Evolutionary conservation across 1,140 invertebrate species (phyloP).

Genomic region (Gryon sp.): DNA sequence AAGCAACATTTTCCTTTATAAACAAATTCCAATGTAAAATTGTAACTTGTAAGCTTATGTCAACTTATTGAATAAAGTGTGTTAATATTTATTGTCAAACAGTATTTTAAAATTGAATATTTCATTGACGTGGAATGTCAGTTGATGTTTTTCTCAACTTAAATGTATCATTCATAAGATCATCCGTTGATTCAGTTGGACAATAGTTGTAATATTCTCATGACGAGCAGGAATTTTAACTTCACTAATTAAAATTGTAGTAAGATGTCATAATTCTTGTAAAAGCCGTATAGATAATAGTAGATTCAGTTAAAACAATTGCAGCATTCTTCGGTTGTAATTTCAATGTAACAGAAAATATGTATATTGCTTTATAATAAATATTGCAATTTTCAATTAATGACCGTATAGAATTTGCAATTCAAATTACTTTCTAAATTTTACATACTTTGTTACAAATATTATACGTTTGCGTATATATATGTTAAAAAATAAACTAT

Average conservation of each 20-base stretch:
- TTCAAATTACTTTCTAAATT: too few species aligned
- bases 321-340: too few species aligned
- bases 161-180: constrained; percentile 12
- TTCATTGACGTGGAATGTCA: constrained; percentile 3
- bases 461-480: too few species aligned
- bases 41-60: too few species aligned
- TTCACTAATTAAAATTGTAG: constrained; percentile 31
- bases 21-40: too few species aligned
- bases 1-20: too few species aligned
- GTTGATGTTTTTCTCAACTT: constrained; percentile 4
- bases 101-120: too few species aligned
- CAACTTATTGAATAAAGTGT: neutral
- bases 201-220: constrained; percentile 22
- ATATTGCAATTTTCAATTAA: neutral
- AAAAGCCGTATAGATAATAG: too few species aligned
- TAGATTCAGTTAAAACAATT: too few species aligned
- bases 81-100: too few species aligned
- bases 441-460: too few species aligned
- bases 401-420: too few species aligned
- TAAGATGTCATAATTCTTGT: constrained; percentile 12
- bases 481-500: constrained; percentile 5
- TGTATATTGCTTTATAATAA: neutral
- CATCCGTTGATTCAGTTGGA: constrained; percentile 28
- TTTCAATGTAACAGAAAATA: constrained; percentile 6
- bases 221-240: constrained; percentile 34